These are phyloP conservation scores for Linnaemya tessellans DNA, from an alignment of 2,888 invertebrate genomes.

Conservation along the genomic window DNA sequence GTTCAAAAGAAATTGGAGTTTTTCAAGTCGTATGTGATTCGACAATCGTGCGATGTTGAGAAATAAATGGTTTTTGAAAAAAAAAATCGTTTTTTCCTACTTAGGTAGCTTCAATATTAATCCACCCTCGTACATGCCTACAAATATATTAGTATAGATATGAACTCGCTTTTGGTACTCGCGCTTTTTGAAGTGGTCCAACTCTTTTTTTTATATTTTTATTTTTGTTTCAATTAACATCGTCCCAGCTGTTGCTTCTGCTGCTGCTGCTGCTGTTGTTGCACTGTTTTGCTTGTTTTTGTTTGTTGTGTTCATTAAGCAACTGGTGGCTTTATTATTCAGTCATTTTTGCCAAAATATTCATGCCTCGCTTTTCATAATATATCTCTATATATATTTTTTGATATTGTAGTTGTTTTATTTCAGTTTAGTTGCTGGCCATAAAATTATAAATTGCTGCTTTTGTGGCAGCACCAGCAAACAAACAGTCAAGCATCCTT, in stretches of 20 bases:
- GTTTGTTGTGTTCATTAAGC: slow-evolving; percentile 23
- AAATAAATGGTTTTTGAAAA: too few relatives aligned
- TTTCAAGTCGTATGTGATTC: too few relatives aligned
- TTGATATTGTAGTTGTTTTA: slow-evolving; percentile 8
- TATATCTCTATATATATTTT: not conserved
- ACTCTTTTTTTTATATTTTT: not conserved
- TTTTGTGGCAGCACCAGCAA: slow-evolving; percentile 25
- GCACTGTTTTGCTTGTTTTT: not conserved
- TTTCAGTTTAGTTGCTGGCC: slow-evolving; percentile 40
- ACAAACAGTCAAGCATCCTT: not conserved
- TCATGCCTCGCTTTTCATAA: not conserved
- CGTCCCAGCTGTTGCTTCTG: not conserved
- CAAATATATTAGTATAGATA: too few relatives aligned
- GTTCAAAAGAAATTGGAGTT: too few relatives aligned
- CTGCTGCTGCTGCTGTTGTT: slow-evolving; percentile 2
- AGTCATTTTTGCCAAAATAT: slow-evolving; percentile 1
- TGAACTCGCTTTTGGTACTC: too few relatives aligned
- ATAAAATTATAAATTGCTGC: slow-evolving; percentile 58
- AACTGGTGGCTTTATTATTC: slow-evolving; percentile 47
- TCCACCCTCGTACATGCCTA: too few relatives aligned
- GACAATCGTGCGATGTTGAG: too few relatives aligned
- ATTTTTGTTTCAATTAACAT: too few relatives aligned
- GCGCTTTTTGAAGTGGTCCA: not conserved
- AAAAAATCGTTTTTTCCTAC: too few relatives aligned
- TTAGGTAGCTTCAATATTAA: too few relatives aligned